These are phyloP conservation scores for Neoaliturus tenellus DNA, from an alignment of 2,888 invertebrate species.

Conservation along the genomic window DNA sequence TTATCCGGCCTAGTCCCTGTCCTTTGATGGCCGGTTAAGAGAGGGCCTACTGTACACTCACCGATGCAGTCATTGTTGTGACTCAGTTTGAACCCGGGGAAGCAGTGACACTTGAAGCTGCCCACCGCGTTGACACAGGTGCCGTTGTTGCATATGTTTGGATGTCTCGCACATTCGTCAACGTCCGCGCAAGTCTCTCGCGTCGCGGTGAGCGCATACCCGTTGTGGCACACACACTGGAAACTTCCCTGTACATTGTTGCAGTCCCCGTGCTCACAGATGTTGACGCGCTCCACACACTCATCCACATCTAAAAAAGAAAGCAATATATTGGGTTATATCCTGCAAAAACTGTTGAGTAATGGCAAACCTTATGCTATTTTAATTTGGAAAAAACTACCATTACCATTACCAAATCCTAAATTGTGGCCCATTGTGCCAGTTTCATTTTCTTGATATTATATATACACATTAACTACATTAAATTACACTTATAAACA, in stretches of 20 bases:
- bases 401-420: no score
- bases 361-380: no score
- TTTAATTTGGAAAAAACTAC: no score
- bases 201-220: constrained; percentile 81
- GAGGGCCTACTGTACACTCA: no score
- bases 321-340: neutral
- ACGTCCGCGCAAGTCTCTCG: constrained; percentile 83
- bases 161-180: constrained; percentile 84
- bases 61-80: constrained; percentile 87
- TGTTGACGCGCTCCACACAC: constrained; percentile 80
- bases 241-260: constrained; percentile 87
- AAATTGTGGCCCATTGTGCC: no score
- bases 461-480: no score
- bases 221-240: constrained; percentile 85
- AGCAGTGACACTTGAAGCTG: constrained; percentile 84
- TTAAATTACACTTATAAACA: no score
- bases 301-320: constrained; percentile 80
- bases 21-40: no score
- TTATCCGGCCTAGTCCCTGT: no score
- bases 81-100: constrained; percentile 85
- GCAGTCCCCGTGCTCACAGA: constrained; percentile 87
- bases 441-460: no score
- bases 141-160: constrained; percentile 86
- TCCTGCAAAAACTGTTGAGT: no score
- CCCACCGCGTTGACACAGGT: constrained; percentile 84